Conservation (phyloP, 2,113 vertebrate species). For the Phalacrocorax pelagicus region DNA sequence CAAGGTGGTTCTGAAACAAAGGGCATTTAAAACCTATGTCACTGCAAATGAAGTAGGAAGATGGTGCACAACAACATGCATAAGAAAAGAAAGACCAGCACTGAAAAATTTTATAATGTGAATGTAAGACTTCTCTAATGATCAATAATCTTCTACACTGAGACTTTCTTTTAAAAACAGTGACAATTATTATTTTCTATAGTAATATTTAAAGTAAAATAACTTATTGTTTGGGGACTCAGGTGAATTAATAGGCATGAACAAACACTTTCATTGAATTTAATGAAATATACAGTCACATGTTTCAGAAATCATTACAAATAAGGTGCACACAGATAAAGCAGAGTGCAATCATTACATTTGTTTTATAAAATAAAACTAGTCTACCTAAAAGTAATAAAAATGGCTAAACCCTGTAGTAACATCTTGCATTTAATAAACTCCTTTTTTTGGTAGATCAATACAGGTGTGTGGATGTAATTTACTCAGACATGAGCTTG, state of each 20-base stretch:
- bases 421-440: slow-evolving; percentile 74
- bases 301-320: slow-evolving; percentile 78
- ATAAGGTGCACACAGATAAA: slow-evolving; percentile 72
- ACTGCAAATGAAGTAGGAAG: neutral
- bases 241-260: slow-evolving; percentile 48
- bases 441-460: slow-evolving; percentile 31
- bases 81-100: neutral
- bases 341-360: slow-evolving; percentile 48
- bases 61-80: neutral
- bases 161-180: slow-evolving; percentile 27
- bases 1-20: slow-evolving; percentile 18
- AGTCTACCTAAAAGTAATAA: slow-evolving; percentile 77
- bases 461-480: neutral
- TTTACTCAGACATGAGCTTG: neutral
- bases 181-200: slow-evolving; percentile 31
- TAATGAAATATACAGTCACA: slow-evolving; percentile 61
- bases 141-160: slow-evolving; percentile 30
- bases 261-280: slow-evolving; percentile 38
- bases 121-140: neutral
- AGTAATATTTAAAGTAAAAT: slow-evolving; percentile 64
- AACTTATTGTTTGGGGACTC: slow-evolving; percentile 32
- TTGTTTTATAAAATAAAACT: slow-evolving; percentile 68
- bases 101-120: neutral
- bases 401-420: slow-evolving; percentile 36
- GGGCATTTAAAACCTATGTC: neutral